Percentiles rank a stretch among this genome's conserved stretches.
phyloP scores from a whole-genome alignment of 2,797 vertebrate genomes.

The Mormyrus hasselquistii region DNA sequence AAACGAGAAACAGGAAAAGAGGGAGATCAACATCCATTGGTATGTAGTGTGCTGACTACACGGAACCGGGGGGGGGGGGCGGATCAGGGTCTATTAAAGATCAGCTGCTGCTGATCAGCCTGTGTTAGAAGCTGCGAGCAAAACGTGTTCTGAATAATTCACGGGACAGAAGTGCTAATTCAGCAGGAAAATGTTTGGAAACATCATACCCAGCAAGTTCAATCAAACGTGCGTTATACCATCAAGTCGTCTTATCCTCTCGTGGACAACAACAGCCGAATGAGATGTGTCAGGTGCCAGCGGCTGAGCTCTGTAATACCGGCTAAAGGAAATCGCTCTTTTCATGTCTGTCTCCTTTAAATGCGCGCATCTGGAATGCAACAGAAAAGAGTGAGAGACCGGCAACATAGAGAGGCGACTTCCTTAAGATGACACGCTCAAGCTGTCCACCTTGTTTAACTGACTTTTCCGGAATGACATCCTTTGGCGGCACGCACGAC shows the following conservation, averaged over 20 bases:
- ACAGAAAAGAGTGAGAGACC: neutral
- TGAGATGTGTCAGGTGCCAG: neutral
- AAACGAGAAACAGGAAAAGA: neutral
- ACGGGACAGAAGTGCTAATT: neutral
- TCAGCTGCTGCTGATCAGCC: neutral
- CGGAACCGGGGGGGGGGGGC: neutral
- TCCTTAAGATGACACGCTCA: neutral
- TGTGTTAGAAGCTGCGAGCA: neutral
- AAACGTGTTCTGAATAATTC: neutral
- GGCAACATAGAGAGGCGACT: neutral
- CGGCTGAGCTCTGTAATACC: neutral
- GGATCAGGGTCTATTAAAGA: neutral
- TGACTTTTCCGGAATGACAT: neutral
- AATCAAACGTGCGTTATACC: neutral
- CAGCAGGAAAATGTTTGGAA: neutral
- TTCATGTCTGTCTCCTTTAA: neutral
- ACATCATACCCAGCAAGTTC: neutral
- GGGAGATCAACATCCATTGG: neutral
- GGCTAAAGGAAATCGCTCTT: neutral
- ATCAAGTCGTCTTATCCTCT: neutral
- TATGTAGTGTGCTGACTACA: neutral
- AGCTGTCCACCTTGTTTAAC: neutral
- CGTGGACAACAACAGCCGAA: neutral
- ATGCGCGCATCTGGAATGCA: neutral
- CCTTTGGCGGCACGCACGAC: neutral